Evolutionary conservation across 2,113 vertebrate species (phyloP).

Genomic region (Myiozetetes cayanensis): DNA sequence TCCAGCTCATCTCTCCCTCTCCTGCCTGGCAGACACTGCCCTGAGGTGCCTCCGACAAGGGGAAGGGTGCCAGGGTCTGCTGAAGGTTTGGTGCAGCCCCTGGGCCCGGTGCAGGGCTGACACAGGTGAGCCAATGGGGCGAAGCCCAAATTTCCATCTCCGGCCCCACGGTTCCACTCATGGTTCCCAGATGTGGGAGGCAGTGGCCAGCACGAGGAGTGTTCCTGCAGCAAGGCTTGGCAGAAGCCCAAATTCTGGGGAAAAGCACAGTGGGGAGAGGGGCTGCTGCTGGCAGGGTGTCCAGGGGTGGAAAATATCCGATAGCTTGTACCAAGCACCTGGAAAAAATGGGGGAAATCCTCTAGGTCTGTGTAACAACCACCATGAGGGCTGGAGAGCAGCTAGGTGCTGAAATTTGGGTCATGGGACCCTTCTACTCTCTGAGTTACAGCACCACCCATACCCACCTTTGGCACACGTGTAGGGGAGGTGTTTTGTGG

Average conservation of each 20-base stretch:
- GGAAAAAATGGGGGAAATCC: background rate
- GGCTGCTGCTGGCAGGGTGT: background rate
- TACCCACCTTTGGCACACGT: fast-evolving
- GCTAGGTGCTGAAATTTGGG: background rate
- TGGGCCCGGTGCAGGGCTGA: fast-evolving
- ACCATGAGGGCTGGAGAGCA: background rate
- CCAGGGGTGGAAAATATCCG: fast-evolving
- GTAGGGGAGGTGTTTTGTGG: background rate
- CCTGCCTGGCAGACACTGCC: background rate
- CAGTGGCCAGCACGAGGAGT: background rate
- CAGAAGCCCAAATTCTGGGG: background rate
- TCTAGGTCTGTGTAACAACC: background rate
- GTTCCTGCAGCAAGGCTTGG: background rate
- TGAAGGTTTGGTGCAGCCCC: background rate
- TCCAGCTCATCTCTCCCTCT: background rate
- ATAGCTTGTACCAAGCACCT: background rate
- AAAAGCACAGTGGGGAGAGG: background rate
- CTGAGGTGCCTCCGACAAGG: fast-evolving
- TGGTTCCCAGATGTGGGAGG: background rate
- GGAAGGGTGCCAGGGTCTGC: background rate
- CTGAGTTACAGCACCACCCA: background rate
- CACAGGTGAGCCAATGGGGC: background rate
- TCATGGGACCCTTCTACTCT: background rate
- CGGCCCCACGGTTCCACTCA: background rate
- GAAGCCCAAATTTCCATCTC: background rate